Evolutionary conservation across 2,113 vertebrate species (phyloP), one percentile per base, ranked within the genome.

Genomic region (Psittacula cyanocephala): DNA sequence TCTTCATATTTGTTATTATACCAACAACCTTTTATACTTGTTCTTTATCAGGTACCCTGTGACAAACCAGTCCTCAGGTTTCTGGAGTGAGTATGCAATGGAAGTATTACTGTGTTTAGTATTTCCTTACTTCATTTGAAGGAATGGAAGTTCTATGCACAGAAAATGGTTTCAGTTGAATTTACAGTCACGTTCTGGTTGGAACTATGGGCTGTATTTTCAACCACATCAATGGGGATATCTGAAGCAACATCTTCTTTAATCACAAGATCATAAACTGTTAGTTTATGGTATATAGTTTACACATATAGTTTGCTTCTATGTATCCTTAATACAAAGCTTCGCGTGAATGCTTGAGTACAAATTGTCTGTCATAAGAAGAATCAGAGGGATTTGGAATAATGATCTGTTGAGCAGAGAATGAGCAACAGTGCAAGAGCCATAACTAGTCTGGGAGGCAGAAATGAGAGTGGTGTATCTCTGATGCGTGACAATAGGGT

Each of bases 101-200:
- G 80, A 82, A 87, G 25, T 52, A 80, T 89, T 90, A 74, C 78
- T 95, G 64, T 91, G 53, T 84, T 94, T 86, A 74, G 47, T 65
- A 37, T 93, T 97, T 94, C 91, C 95, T 95, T 97, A 88, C 88
- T 96, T 93, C 11, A 39, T 96, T 92, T 92, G 90, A 96, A 94
- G 88, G 84, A 95, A 67, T 9, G 64, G 83, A 97, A 81, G 71
- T 87, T 96, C 67, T 84, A 89, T 95, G 78, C 81, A 81, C 87
- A 85, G 88, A 91, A 94, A 92, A 87, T 76, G 57, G 81, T 96
- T 98, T 95, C 91, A 74, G 91, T 93, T 68, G 24, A 87, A 95
- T 96, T 97, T 95, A 71, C 69, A 88, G 86, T 88, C 81, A 57
- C 68, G 20, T 96, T 85, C 94, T 91, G 68, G 75, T 57, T 94